Percentiles rank a stretch among this genome's conserved stretches.
Conservation (phyloP, 2,888 invertebrate species). For the Palloptera scutellata region DNA sequence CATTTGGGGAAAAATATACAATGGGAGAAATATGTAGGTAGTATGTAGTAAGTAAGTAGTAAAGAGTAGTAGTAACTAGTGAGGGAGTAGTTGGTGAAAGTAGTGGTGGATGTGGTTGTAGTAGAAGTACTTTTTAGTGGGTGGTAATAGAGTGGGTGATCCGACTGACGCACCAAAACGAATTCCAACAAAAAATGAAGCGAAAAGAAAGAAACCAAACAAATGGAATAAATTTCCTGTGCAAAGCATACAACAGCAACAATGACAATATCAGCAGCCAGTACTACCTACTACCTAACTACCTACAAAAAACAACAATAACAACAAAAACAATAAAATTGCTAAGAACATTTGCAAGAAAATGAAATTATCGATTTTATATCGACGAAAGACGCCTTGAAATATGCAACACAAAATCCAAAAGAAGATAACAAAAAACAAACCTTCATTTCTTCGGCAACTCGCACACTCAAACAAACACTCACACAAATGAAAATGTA, state of each 20-base stretch:
- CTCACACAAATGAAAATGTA: background rate
- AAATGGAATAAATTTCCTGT: background rate
- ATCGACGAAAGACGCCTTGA: slow-evolving; percentile 12
- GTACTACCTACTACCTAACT: background rate
- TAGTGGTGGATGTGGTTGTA: too few relatives aligned
- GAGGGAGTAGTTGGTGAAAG: too few relatives aligned
- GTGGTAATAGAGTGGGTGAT: too few relatives aligned
- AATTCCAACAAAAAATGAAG: background rate
- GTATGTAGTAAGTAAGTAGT: too few relatives aligned
- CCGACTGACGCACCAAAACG: too few relatives aligned
- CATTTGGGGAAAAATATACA: too few relatives aligned
- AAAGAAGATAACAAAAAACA: slow-evolving; percentile 19
- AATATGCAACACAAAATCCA: slow-evolving; percentile 22
- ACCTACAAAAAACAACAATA: background rate
- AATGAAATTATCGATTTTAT: slow-evolving; percentile 28
- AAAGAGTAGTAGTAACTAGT: too few relatives aligned
- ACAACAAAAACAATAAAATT: background rate
- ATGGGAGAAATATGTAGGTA: too few relatives aligned
- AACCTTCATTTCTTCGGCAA: background rate
- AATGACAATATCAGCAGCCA: background rate
- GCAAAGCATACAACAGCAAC: slow-evolving; percentile 5
- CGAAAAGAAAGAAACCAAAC: background rate
- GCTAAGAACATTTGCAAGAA: slow-evolving; percentile 20
- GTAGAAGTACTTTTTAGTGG: too few relatives aligned
- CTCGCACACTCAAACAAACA: background rate